A percentile compares a stretch with the other conserved stretches of the same genome.
Evolutionary conservation across 2,113 vertebrate species (phyloP).

Genomic region (Phrynosoma blainvillii): DNA sequence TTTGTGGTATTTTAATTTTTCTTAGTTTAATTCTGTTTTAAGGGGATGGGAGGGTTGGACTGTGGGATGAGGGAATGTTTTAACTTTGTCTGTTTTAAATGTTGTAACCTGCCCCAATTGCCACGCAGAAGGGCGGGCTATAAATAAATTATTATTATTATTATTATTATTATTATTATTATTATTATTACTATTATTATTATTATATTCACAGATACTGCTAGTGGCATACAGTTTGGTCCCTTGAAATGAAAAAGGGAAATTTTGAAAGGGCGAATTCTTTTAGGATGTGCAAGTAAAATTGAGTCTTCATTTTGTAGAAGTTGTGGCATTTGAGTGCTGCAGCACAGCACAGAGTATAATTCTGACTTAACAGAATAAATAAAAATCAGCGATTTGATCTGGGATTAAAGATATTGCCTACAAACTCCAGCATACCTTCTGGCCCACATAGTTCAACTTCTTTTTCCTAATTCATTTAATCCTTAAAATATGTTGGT

Average conservation of each 20-base stretch:
- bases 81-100: no score
- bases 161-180: no score
- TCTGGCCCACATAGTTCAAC: not conserved
- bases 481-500: not conserved
- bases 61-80: no score
- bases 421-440: not conserved
- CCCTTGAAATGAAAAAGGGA: constrained; percentile 9
- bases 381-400: not conserved
- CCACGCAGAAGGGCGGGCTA: no score
- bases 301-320: not conserved
- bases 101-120: no score
- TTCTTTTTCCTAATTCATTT: not conserved
- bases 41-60: no score
- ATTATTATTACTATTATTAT: no score
- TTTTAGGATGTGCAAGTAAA: not conserved
- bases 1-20: no score
- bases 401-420: not conserved
- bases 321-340: not conserved
- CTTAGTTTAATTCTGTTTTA: no score
- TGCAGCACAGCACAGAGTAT: not conserved
- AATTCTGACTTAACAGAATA: not conserved
- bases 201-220: constrained; percentile 3
- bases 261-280: constrained; percentile 2
- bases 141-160: no score
- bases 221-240: not conserved